phyloP scores from a whole-genome alignment of 2,113 vertebrate genomes.

The Bostrychus sinensis region DNA sequence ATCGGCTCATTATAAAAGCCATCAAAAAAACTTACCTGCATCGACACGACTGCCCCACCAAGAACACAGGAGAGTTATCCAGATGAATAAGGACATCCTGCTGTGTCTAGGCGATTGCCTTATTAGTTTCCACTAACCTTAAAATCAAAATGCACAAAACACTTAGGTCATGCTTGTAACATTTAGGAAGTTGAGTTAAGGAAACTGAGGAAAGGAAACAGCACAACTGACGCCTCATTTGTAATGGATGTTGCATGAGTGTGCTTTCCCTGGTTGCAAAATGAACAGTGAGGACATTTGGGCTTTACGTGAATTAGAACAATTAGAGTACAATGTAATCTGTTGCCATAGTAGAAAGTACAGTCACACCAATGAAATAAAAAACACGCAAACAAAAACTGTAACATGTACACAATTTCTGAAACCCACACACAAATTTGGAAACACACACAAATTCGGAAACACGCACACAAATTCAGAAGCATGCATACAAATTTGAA shows the following conservation, averaged over 20 bases:
- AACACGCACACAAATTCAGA: no score
- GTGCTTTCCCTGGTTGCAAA: neutral
- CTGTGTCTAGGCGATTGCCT: neutral
- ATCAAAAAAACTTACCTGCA: neutral
- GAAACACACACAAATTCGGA: no score
- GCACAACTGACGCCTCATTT: neutral
- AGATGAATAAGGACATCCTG: neutral
- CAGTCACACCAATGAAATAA: no score
- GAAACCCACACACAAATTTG: no score
- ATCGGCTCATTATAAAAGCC: neutral
- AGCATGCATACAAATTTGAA: no score
- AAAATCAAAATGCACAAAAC: no score
- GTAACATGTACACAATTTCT: no score
- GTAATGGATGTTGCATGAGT: neutral
- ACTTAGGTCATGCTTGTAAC: no score
- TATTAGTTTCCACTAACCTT: neutral
- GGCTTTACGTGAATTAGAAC: no score
- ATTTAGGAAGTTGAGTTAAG: neutral
- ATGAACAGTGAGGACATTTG: neutral
- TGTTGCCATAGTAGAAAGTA: no score
- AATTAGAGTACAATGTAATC: neutral
- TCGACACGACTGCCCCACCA: neutral
- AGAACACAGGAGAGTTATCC: neutral
- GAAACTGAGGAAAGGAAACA: neutral
- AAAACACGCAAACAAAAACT: no score